Base-by-base conservation (phyloP, 2,113 vertebrate species). In the Anoplopoma fimbria region DNA sequence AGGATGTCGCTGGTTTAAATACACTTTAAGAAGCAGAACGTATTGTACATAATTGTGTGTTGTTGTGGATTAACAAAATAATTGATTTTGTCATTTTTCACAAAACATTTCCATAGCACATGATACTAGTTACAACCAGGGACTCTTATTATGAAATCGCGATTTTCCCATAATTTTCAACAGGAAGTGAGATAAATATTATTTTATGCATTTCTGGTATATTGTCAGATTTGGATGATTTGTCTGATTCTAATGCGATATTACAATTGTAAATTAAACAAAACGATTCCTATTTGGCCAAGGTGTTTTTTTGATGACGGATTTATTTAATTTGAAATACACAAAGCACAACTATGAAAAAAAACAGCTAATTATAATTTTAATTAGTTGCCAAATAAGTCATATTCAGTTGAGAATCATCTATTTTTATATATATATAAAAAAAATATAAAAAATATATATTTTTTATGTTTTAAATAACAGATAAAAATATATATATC, bases 81-180 rank as follows among this genome's bases (percentile, higher is more conserved):
- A 19, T 31, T 1, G 0, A 23, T 69, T 10, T 25, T 1, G 0
- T 5, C 2, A 2, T 47, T 69, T 69, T 38, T 42, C 4, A 21
- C 0, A 0, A 4, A 21, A 19, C 57, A 67, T 61, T 45, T 58
- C 4, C 19, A 10, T 1, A 21, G 1, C 3, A 36, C 1, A 10
- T 17, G 1, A 4, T 15, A 17, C 2, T 17, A 36, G 0, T 64
- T 73, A 0, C 0, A 6, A 23, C 5, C 0, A 0, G 0, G 0
- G 0, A 8, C 23, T 87, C 38, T 90, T 91, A 88, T 84, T 88
- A 0, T 89, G 91, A 92, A 91, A 77, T 70, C 4, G 8, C 1
- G 0, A 7, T 33, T 74, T 36, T 38, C 7, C 7, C 2, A 3
- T 15, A 1, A n/a, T 4, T 34, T 2, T 49, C 2, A 76, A 81